Evolutionary conservation across 1,140 invertebrate species (phyloP).

Genomic region (Diorhabda sublineata): DNA sequence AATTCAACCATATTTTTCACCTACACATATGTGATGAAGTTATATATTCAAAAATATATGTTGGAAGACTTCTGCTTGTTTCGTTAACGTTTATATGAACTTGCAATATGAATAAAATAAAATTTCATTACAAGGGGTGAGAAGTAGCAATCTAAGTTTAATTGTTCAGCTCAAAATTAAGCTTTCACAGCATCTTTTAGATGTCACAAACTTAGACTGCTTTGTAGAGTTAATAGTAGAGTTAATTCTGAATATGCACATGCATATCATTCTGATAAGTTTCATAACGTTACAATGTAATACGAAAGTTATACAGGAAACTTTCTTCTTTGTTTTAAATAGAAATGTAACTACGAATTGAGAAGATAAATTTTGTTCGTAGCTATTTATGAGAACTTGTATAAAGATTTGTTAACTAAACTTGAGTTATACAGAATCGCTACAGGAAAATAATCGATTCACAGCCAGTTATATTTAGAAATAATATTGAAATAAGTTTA

Average conservation of each 20-base stretch:
- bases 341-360: neutral
- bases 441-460: too few relatives aligned
- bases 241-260: conserved; percentile 8
- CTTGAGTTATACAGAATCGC: too few relatives aligned
- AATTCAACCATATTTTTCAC: too few relatives aligned
- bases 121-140: too few relatives aligned
- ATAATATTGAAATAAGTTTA: too few relatives aligned
- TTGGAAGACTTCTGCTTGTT: too few relatives aligned
- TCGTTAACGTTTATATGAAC: too few relatives aligned
- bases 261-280: conserved; percentile 3
- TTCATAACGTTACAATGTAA: neutral
- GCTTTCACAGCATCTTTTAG: conserved; percentile 6
- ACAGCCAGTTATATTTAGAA: too few relatives aligned
- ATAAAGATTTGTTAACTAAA: neutral
- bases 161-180: neutral
- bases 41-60: too few relatives aligned
- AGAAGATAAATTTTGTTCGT: neutral
- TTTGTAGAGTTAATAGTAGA: conserved; percentile 6
- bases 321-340: neutral
- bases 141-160: too few relatives aligned
- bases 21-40: too few relatives aligned
- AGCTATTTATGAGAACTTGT: neutral
- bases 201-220: conserved; percentile 11
- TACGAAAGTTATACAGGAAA: neutral
- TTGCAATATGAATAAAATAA: too few relatives aligned